Base-by-base conservation (phyloP, 2,888 invertebrate genomes). In the Caenorhabditis sp. region DNA sequence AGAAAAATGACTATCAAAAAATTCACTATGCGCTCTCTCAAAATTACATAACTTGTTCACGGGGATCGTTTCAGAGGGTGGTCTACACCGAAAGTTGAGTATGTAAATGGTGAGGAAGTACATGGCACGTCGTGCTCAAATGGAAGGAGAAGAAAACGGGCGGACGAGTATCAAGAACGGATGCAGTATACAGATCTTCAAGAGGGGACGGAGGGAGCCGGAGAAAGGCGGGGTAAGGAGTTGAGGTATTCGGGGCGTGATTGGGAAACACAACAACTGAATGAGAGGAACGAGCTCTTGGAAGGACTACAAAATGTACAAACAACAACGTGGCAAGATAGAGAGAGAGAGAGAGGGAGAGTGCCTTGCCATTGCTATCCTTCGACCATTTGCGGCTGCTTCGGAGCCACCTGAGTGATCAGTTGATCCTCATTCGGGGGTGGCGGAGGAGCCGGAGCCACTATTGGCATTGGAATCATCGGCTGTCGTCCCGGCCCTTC, bases 281-380 rank as follows among this genome's bases (percentile, higher is more conserved):
- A 17, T 9, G 15, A 17, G 20, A 15, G 15, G 15, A 48, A 7
- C 22, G 22, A 53, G n/a, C 22, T 30, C 24, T 41, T 48, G 50
- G 35, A 35, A n/a, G 11, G 26, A 59, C 65, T 53, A 61, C 73
- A 74, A 32, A 46, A 74, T 74, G 45, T 74, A 74, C 73, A 74
- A 66, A 74, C 65, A 73, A n/a, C 41, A 27, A 32, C 26, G 22
- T n/a, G 17, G 11, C 45, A 56, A 70, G 48, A 53, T 32, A 32
- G 7, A n/a, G n/a, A n/a, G n/a, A n/a, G n/a, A n/a, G n/a, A n/a
- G n/a, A n/a, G n/a, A n/a, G n/a, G n/a, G n/a, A n/a, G n/a, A n/a
- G n/a, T n/a, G n/a, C n/a, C n/a, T n/a, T n/a, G n/a, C 17, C 3
- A 0, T 8, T 15, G n/a, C 48, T 22, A 74, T 59, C 73, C 65